phyloP scores from a whole-genome alignment of 2,113 vertebrate species.

The Felis catus region F.catus_Fca126_mat1.0 CM031412.1:139240001-139240500 shows the following conservation, averaged over 20 bases:
- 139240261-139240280: not conserved
- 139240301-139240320: not conserved
- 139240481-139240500: too few relatives aligned
- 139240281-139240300: not conserved
- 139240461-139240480: too few relatives aligned
- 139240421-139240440: too few relatives aligned
- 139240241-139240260: not conserved
- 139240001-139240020: not conserved
- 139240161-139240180: not conserved
- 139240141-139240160: slow-evolving; percentile 47
- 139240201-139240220: not conserved
- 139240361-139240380: not conserved
- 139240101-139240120: not conserved
- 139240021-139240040: not conserved
- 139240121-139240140: slow-evolving; percentile 3
- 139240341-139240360: not conserved
- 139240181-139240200: not conserved
- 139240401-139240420: not conserved
- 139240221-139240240: not conserved
- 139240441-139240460: too few relatives aligned
- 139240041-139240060: not conserved
- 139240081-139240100: not conserved
- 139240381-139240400: not conserved
- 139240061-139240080: not conserved
- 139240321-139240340: not conserved